These are phyloP conservation scores for Epinephelus awoara DNA, from an alignment of 2,797 vertebrate genomes.

Conservation along the genomic window DNA sequence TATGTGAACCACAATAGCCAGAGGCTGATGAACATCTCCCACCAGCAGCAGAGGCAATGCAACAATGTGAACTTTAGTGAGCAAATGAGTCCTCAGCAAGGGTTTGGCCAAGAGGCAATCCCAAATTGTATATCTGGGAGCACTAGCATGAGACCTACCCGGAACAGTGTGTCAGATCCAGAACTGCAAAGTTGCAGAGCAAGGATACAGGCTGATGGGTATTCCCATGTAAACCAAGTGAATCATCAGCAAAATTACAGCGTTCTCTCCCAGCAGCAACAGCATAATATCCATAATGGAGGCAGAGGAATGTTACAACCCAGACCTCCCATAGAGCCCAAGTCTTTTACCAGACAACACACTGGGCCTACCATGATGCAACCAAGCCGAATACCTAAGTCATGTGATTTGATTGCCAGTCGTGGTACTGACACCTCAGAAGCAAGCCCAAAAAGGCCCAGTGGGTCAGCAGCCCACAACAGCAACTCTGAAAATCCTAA, in stretches of 20 bases:
- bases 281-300: constrained; percentile 76
- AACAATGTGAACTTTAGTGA: constrained; percentile 77
- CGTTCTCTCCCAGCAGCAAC: constrained; percentile 85
- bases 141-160: constrained; percentile 80
- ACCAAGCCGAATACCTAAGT: constrained; percentile 85
- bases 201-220: constrained; percentile 81
- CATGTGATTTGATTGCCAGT: constrained; percentile 72
- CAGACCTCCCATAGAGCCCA: constrained; percentile 90
- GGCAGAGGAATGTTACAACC: constrained; percentile 87
- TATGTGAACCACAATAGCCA: constrained; percentile 78
- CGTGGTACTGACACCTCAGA: constrained; percentile 84
- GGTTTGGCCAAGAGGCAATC: constrained; percentile 86
- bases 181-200: constrained; percentile 87
- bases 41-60: constrained; percentile 86
- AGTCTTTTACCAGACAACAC: constrained; percentile 82
- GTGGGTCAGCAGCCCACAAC: constrained; percentile 71
- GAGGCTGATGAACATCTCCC: constrained; percentile 80
- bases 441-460: constrained; percentile 87
- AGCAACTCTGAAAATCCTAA: constrained; percentile 68
- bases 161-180: constrained; percentile 75
- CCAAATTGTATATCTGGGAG: constrained; percentile 77
- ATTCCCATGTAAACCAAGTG: constrained; percentile 77
- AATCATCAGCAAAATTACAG: constrained; percentile 85
- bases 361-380: constrained; percentile 80
- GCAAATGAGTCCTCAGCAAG: constrained; percentile 84